Evolutionary conservation across 2,888 invertebrate species (phyloP).

Genomic region (Cheilosia scutellata): DNA sequence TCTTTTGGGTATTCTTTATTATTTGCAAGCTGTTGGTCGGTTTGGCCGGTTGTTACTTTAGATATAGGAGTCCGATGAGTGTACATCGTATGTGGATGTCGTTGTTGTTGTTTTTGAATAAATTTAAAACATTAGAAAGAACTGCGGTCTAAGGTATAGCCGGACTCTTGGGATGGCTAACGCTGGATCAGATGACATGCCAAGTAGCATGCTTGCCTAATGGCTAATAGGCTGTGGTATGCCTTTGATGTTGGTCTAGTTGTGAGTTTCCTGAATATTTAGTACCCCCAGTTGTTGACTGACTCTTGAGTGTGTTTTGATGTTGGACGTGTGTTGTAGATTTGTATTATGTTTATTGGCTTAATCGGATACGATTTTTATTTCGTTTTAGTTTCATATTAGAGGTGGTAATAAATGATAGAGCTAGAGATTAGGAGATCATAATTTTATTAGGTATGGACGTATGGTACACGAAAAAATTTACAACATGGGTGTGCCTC

Average conservation of each 20-base stretch:
- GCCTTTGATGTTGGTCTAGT: constrained; percentile 40
- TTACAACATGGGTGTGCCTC: too few relatives aligned
- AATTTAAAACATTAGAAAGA: constrained; percentile 60
- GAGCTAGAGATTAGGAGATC: background rate
- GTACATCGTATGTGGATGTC: background rate
- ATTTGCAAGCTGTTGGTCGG: constrained; percentile 59
- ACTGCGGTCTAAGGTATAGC: constrained; percentile 35
- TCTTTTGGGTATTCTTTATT: constrained; percentile 72
- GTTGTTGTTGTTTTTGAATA: constrained; percentile 47
- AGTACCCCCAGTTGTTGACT: constrained; percentile 19
- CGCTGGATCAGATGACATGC: constrained; percentile 26
- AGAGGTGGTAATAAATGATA: background rate
- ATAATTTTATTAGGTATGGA: background rate
- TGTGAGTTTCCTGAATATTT: constrained; percentile 33
- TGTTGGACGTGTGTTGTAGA: constrained; percentile 22
- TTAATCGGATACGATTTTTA: background rate
- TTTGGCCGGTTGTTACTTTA: constrained; percentile 6
- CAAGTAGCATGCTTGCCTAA: constrained; percentile 37
- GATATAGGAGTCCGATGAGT: constrained; percentile 4
- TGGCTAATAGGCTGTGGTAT: constrained; percentile 57
- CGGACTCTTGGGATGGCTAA: constrained; percentile 32
- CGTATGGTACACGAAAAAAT: background rate
- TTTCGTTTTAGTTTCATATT: background rate
- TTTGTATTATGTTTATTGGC: background rate
- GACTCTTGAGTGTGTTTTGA: constrained; percentile 53